phyloP scores from a whole-genome alignment of 1,140 invertebrate species.

The Brachionus calyciflorus region DNA sequence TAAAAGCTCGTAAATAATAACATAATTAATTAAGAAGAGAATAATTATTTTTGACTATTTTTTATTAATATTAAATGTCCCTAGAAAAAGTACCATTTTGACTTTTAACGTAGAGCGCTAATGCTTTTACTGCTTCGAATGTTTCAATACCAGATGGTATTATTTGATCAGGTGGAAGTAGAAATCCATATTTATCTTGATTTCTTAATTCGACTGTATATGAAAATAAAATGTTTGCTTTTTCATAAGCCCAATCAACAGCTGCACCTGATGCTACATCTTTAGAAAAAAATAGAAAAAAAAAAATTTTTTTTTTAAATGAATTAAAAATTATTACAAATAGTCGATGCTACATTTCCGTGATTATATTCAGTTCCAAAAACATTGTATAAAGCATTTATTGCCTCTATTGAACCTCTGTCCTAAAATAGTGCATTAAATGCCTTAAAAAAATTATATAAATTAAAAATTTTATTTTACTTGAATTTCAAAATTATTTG shows the following conservation, averaged over 20 bases:
- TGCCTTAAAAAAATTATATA: not conserved
- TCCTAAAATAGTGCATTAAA: too few relatives aligned
- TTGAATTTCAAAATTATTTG: slow-evolving; percentile 9
- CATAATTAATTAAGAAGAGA: too few relatives aligned
- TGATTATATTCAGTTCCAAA: slow-evolving; percentile 23
- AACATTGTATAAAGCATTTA: not conserved
- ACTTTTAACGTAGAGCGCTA: not conserved
- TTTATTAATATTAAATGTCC: too few relatives aligned
- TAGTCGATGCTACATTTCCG: slow-evolving; percentile 30
- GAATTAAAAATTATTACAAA: slow-evolving; percentile 15
- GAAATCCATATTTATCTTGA: slow-evolving; percentile 55
- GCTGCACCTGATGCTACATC: slow-evolving; percentile 29
- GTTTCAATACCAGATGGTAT: slow-evolving; percentile 72
- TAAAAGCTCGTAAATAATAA: too few relatives aligned
- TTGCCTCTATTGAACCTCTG: not conserved
- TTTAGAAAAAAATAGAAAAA: too few relatives aligned
- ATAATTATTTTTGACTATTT: not conserved
- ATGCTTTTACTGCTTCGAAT: slow-evolving; percentile 61
- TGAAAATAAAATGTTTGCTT: not conserved
- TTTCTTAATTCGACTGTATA: slow-evolving; percentile 36
- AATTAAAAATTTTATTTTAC: not conserved
- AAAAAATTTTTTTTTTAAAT: not conserved
- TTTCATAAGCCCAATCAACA: slow-evolving; percentile 35
- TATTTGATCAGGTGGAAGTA: slow-evolving; percentile 66
- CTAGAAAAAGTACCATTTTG: too few relatives aligned